Conservation (phyloP, 2,113 vertebrate species). For the Ctenomys sociabilis region DNA sequence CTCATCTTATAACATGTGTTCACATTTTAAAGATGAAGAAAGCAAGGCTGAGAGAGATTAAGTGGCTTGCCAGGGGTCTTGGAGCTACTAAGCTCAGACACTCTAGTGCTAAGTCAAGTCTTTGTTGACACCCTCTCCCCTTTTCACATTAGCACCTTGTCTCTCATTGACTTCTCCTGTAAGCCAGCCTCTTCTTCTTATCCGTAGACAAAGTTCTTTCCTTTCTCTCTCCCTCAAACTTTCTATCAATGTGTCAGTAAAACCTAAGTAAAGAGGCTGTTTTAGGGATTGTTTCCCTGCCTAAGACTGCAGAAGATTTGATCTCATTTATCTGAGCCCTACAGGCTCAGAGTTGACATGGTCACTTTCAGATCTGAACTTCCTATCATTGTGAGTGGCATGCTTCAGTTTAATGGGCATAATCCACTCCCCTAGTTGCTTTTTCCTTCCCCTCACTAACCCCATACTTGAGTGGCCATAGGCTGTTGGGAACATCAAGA, state of each 20-base stretch:
- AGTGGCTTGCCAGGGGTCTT: background rate
- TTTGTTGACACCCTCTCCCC: background rate
- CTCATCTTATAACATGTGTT: slow-evolving; percentile 30
- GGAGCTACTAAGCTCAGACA: background rate
- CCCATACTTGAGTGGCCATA: background rate
- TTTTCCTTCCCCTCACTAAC: background rate
- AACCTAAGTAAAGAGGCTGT: background rate
- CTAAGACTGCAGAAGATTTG: background rate
- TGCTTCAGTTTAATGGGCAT: background rate
- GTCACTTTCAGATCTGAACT: background rate
- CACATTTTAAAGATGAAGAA: slow-evolving; percentile 28
- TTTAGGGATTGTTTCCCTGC: background rate
- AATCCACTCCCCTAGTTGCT: background rate
- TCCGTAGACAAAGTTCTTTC: background rate
- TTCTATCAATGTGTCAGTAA: background rate
- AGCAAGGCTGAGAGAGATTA: background rate
- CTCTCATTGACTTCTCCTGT: background rate
- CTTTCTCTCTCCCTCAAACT: background rate
- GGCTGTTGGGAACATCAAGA: background rate
- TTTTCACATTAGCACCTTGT: background rate
- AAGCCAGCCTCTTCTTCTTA: background rate
- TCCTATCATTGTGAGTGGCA: background rate
- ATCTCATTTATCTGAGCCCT: background rate
- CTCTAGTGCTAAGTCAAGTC: background rate
- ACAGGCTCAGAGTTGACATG: background rate